Conservation (phyloP, 2,888 invertebrate genomes). For the Opisthograptis luteolata region DNA sequence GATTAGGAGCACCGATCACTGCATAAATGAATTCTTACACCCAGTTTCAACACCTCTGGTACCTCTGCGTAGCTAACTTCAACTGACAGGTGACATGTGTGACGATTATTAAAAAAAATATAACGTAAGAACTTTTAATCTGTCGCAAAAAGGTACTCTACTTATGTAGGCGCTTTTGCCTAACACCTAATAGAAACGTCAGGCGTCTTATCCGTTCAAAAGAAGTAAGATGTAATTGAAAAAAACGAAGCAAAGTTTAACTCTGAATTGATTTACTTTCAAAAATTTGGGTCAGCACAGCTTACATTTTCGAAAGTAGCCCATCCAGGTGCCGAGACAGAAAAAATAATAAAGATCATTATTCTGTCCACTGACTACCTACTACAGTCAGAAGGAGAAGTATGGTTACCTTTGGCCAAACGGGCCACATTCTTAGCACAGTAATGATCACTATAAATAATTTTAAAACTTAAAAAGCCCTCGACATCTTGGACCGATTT, state of each 20-base stretch:
- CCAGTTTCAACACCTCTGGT: slow-evolving; percentile 12
- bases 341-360: slow-evolving; percentile 64
- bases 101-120: background rate
- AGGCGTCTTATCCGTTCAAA: slow-evolving; percentile 13
- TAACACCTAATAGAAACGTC: slow-evolving; percentile 27
- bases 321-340: slow-evolving; percentile 67
- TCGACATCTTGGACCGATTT: too few relatives aligned
- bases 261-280: slow-evolving; percentile 46
- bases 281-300: slow-evolving; percentile 64
- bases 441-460: too few relatives aligned
- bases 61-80: background rate
- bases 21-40: slow-evolving; percentile 9
- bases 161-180: too few relatives aligned
- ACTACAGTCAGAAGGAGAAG: slow-evolving; percentile 21
- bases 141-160: too few relatives aligned
- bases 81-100: background rate
- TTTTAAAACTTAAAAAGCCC: too few relatives aligned
- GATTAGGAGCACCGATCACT: slow-evolving; percentile 23
- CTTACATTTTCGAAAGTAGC: slow-evolving; percentile 73
- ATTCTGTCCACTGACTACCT: slow-evolving; percentile 39
- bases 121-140: too few relatives aligned
- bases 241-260: slow-evolving; percentile 23
- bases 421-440: too few relatives aligned
- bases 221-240: slow-evolving; percentile 4
- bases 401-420: background rate